A percentile compares a stretch with the other conserved stretches of the same genome.
phyloP scores from a whole-genome alignment of 2,888 invertebrate genomes.

The Lottia gigantea region DNA sequence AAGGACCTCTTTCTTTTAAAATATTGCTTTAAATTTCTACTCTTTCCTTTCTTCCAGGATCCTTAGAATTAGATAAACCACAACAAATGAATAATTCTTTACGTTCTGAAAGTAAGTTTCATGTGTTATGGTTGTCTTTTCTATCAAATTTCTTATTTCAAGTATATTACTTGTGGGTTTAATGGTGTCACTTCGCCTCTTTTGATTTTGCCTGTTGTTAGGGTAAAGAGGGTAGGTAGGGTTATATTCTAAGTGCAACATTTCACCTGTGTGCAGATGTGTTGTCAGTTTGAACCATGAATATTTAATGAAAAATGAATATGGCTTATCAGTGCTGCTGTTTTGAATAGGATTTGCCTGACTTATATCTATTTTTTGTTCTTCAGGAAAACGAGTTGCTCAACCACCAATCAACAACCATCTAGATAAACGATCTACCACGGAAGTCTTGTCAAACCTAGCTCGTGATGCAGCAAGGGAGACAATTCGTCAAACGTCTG shows the following conservation, averaged over 20 bases:
- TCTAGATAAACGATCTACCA: conserved; percentile 57
- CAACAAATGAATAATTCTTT: conserved; percentile 53
- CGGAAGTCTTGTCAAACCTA: conserved; percentile 63
- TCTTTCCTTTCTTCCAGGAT: conserved; percentile 72
- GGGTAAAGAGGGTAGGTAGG: too few relatives aligned
- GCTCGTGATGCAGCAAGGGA: conserved; percentile 64
- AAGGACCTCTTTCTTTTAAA: too few relatives aligned
- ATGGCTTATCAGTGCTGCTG: not conserved
- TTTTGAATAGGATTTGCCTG: not conserved
- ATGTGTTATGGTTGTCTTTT: too few relatives aligned
- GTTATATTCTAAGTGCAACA: too few relatives aligned
- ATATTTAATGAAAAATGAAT: too few relatives aligned
- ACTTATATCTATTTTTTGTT: not conserved
- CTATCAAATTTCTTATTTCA: too few relatives aligned
- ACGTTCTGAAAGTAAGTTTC: conserved; percentile 65
- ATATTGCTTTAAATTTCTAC: not conserved
- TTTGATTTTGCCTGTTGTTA: too few relatives aligned
- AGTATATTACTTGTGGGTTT: too few relatives aligned
- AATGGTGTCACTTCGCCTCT: too few relatives aligned
- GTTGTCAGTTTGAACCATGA: too few relatives aligned
- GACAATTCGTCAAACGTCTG: conserved; percentile 45
- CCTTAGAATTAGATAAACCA: conserved; percentile 85
- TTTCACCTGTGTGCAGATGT: too few relatives aligned
- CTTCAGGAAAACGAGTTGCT: conserved; percentile 48
- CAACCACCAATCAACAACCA: conserved; percentile 45